phyloP scores from a whole-genome alignment of 2,888 invertebrate species.

The Cheilosia vulpina region DNA sequence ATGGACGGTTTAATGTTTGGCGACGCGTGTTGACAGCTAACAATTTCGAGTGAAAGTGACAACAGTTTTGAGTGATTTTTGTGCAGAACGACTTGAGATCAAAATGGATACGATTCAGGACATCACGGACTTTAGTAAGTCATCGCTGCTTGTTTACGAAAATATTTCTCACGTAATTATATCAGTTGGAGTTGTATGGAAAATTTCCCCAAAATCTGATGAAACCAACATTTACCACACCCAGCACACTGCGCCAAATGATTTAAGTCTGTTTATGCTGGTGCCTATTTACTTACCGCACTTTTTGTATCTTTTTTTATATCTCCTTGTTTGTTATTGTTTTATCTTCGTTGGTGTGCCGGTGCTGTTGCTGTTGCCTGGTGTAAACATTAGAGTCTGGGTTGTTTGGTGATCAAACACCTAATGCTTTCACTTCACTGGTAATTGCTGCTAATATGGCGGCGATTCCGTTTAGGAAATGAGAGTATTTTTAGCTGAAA shows the following conservation, averaged over 20 bases:
- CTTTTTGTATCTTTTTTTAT: constrained; percentile 52
- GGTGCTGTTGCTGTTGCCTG: constrained; percentile 17
- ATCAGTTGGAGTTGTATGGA: not conserved
- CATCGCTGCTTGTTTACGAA: not conserved
- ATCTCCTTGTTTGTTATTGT: constrained; percentile 42
- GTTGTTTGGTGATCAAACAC: constrained; percentile 41
- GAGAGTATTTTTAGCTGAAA: constrained; percentile 53
- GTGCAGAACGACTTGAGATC: not conserved
- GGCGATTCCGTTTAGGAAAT: constrained; percentile 18
- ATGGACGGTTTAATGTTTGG: constrained; percentile 11
- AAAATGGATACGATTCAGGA: constrained; percentile 67
- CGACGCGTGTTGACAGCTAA: not conserved
- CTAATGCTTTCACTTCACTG: constrained; percentile 38
- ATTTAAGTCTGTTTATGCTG: constrained; percentile 34
- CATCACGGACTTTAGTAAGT: constrained; percentile 70
- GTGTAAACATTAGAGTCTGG: constrained; percentile 29
- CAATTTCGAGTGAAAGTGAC: not conserved
- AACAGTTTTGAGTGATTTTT: constrained; percentile 3
- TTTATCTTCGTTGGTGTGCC: constrained; percentile 9
- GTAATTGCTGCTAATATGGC: constrained; percentile 54
- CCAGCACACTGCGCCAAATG: constrained; percentile 9
- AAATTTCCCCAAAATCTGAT: not conserved
- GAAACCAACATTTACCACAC: constrained; percentile 32
- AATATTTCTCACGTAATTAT: not conserved
- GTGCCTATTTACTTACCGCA: constrained; percentile 52